phyloP scores from a whole-genome alignment of 2,888 invertebrate genomes.

The Diachrysia chrysitis region DNA sequence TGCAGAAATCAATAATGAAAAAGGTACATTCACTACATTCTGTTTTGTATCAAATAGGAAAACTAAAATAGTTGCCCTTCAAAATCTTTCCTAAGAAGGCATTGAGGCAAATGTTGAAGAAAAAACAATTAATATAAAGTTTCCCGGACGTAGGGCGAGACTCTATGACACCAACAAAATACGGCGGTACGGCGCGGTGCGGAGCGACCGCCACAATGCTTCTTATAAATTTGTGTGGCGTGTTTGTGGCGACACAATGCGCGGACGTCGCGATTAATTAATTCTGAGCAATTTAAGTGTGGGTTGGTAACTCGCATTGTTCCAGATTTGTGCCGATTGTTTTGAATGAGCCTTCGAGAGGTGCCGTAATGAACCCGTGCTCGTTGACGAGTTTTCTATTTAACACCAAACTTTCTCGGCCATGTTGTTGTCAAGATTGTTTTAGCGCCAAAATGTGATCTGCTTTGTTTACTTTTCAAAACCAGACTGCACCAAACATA shows the following conservation, averaged over 20 bases:
- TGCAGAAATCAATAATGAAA: neutral
- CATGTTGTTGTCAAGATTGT: conserved; percentile 36
- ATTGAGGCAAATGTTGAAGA: conserved; percentile 66
- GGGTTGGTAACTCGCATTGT: conserved; percentile 59
- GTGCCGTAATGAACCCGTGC: conserved; percentile 54
- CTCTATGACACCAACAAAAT: conserved; percentile 18
- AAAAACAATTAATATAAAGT: conserved; percentile 73
- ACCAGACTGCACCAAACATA: neutral
- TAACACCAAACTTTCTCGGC: conserved; percentile 42
- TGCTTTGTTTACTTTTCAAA: neutral
- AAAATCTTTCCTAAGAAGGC: conserved; percentile 66
- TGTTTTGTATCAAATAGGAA: conserved; percentile 60
- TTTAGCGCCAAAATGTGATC: conserved; percentile 32
- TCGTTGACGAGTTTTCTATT: conserved; percentile 57
- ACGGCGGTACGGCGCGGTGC: conserved; percentile 28
- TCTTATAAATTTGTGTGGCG: conserved; percentile 59
- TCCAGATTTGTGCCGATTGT: conserved; percentile 63
- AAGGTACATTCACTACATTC: conserved; percentile 21
- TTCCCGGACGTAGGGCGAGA: conserved; percentile 40
- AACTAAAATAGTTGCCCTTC: conserved; percentile 66
- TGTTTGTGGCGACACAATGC: conserved; percentile 57
- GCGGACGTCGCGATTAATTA: conserved; percentile 66
- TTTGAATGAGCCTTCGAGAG: conserved; percentile 56
- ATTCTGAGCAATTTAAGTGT: conserved; percentile 62
- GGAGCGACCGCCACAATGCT: conserved; percentile 16